Percentiles rank a stretch among this genome's conserved stretches.
phyloP scores from a whole-genome alignment of 2,888 invertebrate species.

The Eupithecia centaureata region DNA sequence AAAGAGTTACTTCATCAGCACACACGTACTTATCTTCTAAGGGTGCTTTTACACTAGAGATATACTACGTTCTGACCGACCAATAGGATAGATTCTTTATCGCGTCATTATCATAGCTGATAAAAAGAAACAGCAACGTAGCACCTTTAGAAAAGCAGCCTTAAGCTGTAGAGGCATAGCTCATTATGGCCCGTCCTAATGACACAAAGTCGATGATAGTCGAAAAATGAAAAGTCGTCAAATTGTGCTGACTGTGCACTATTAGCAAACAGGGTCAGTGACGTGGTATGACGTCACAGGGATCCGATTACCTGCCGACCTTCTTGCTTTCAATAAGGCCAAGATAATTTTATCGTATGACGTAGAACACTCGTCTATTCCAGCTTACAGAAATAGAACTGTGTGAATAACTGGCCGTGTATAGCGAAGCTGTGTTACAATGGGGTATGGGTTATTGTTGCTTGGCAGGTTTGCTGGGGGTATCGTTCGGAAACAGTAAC shows the following conservation, averaged over 20 bases:
- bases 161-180: neutral
- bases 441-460: constrained; percentile 25
- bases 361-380: constrained; percentile 62
- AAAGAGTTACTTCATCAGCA: too few relatives aligned
- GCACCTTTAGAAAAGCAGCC: too few relatives aligned
- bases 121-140: too few relatives aligned
- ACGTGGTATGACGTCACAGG: constrained; percentile 68
- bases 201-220: neutral
- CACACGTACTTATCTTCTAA: too few relatives aligned
- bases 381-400: constrained; percentile 67
- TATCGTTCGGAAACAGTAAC: neutral
- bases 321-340: constrained; percentile 77
- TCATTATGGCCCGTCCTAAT: neutral
- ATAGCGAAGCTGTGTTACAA: constrained; percentile 39
- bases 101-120: too few relatives aligned
- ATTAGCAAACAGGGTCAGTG: constrained; percentile 51
- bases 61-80: too few relatives aligned
- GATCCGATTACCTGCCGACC: constrained; percentile 77
- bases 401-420: constrained; percentile 32
- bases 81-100: too few relatives aligned
- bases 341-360: constrained; percentile 81
- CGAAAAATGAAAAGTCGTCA: neutral
- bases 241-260: neutral
- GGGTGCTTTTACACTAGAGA: too few relatives aligned
- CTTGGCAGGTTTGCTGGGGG: constrained; percentile 9